A percentile compares a stretch with the other conserved stretches of the same genome.
Conservation (phyloP, 2,113 vertebrate species). For the Solea solea region DNA sequence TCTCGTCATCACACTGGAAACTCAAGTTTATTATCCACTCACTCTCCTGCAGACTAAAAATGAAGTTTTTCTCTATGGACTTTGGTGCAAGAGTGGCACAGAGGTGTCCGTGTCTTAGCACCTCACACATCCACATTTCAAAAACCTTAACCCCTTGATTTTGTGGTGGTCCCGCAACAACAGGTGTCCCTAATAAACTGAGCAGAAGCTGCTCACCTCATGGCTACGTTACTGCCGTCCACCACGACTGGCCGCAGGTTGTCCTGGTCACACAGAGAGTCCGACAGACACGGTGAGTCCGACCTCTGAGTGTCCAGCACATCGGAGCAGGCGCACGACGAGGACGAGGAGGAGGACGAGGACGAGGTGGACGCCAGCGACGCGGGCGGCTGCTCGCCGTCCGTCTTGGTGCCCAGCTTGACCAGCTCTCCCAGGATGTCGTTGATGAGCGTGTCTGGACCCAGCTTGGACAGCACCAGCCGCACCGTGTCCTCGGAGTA, state of each 20-base stretch:
- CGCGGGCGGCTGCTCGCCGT: constrained; percentile 83
- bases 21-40: too few relatives aligned
- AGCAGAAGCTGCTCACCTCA: constrained; percentile 86
- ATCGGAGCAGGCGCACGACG: constrained; percentile 82
- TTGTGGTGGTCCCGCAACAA: not conserved
- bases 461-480: constrained; percentile 94
- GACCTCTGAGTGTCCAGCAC: constrained; percentile 86
- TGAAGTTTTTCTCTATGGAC: too few relatives aligned
- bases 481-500: constrained; percentile 95
- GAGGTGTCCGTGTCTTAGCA: too few relatives aligned
- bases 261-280: constrained; percentile 87
- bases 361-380: constrained; percentile 77
- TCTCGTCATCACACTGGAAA: too few relatives aligned
- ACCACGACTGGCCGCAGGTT: constrained; percentile 94
- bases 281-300: constrained; percentile 87
- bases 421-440: constrained; percentile 98
- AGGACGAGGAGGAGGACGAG: constrained; percentile 72
- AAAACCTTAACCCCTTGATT: not conserved
- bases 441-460: constrained; percentile 95
- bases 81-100: too few relatives aligned
- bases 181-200: not conserved
- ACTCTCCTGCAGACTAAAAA: too few relatives aligned
- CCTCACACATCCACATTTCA: too few relatives aligned
- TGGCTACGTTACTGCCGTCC: constrained; percentile 97
- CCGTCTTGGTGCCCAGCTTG: constrained; percentile 93